Percentiles rank a stretch among this genome's conserved stretches.
Evolutionary conservation across 2,113 vertebrate species (phyloP).

Genomic region (Zosterops lateralis): DNA sequence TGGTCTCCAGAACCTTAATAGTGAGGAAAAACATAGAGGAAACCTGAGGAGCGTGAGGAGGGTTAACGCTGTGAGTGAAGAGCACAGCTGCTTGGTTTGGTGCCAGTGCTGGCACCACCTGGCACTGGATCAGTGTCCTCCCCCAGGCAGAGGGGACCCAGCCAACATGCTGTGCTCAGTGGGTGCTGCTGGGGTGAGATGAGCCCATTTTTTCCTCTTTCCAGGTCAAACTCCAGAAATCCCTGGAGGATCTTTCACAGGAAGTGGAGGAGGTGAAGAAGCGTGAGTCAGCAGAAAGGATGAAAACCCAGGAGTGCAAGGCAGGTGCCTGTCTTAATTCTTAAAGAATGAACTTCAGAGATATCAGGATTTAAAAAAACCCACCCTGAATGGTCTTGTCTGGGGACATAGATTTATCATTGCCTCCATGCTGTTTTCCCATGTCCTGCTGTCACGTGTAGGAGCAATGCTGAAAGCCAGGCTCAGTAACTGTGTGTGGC

Average conservation of each 20-base stretch:
- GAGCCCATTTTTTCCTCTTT: not conserved
- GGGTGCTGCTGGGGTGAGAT: not conserved
- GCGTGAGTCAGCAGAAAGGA: not conserved
- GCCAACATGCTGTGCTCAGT: fast-evolving
- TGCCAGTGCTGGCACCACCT: not conserved
- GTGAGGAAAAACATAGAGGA: not conserved
- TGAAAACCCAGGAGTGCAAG: constrained; percentile 61
- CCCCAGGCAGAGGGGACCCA: not conserved
- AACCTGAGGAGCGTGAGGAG: fast-evolving
- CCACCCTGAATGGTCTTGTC: not conserved
- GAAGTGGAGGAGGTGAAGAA: constrained; percentile 15
- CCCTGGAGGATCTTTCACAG: constrained; percentile 23
- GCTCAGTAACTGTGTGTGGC: fast-evolving
- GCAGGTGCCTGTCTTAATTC: constrained; percentile 30
- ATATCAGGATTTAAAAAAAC: not conserved
- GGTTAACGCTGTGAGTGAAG: not conserved
- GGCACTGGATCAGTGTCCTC: not conserved
- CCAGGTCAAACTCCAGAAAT: constrained; percentile 54
- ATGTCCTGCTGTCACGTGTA: not conserved
- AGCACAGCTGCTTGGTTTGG: not conserved
- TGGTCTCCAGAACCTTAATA: not conserved
- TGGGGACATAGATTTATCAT: not conserved
- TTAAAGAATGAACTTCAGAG: not conserved
- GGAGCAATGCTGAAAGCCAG: not conserved
- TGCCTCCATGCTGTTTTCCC: not conserved